These are phyloP conservation scores for Psammodynastes pulverulentus DNA, from an alignment of 2,113 vertebrate species.

Conservation along the genomic window DNA sequence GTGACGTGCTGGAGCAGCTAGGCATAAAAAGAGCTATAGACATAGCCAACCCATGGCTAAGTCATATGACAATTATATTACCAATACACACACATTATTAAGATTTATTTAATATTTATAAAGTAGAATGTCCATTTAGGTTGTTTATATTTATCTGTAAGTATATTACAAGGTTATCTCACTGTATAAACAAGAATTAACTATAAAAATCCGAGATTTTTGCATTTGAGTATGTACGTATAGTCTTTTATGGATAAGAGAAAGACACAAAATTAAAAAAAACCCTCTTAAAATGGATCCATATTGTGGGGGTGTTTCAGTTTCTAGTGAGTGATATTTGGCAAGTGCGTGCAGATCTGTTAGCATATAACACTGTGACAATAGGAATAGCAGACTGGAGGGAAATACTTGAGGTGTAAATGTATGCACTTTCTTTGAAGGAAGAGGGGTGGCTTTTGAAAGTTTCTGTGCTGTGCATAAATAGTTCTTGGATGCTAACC, in stretches of 20 bases:
- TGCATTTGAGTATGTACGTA: not conserved
- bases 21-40: not conserved
- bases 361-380: constrained; percentile 46
- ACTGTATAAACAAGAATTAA: not conserved
- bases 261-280: not conserved
- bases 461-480: constrained; percentile 32
- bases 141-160: not conserved
- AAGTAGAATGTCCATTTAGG: not conserved
- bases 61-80: not conserved
- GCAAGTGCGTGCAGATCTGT: constrained; percentile 45
- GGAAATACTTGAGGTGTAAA: constrained; percentile 45
- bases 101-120: not conserved
- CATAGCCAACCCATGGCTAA: not conserved
- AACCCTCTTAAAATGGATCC: constrained; percentile 23
- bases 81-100: not conserved
- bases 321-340: constrained; percentile 49
- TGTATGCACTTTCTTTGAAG: constrained; percentile 14
- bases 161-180: not conserved
- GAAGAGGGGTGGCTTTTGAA: not conserved
- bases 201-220: fast-evolving
- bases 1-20: not conserved
- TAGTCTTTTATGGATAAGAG: not conserved
- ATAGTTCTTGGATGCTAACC: not conserved
- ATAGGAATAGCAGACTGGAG: constrained; percentile 43
- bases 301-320: constrained; percentile 36